phyloP scores from a whole-genome alignment of 2,888 invertebrate genomes.

The Agrochola litura region DNA sequence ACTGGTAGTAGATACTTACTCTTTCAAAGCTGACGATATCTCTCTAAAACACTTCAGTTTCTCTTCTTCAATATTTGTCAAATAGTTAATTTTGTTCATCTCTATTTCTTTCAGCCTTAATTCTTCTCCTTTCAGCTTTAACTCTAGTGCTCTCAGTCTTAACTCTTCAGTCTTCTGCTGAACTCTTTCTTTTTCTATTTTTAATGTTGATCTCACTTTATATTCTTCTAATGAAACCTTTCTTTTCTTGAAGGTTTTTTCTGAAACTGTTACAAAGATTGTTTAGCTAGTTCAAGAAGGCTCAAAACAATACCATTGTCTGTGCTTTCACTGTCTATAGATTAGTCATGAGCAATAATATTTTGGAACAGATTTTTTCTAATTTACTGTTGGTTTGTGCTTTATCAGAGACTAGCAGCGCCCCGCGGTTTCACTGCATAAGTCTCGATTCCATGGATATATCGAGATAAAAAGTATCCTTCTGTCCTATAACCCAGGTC shows the following conservation, averaged over 20 bases:
- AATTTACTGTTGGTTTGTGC: not conserved
- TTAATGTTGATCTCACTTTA: conserved; percentile 69
- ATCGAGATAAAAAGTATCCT: too few relatives aligned
- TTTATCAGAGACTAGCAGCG: not conserved
- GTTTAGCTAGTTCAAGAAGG: not conserved
- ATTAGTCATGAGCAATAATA: not conserved
- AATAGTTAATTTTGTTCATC: conserved; percentile 76
- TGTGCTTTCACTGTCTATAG: not conserved
- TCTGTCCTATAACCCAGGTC: too few relatives aligned
- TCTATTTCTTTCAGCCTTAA: conserved; percentile 74
- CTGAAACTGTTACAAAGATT: conserved; percentile 32
- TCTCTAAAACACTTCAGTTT: conserved; percentile 76
- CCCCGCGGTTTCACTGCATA: too few relatives aligned
- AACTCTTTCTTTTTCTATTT: conserved; percentile 71
- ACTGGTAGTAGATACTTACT: conserved; percentile 57
- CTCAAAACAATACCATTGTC: too few relatives aligned
- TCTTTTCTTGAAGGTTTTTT: conserved; percentile 59
- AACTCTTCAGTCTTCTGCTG: conserved; percentile 74
- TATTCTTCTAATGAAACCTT: conserved; percentile 69
- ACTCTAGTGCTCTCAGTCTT: conserved; percentile 73
- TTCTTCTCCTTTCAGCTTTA: conserved; percentile 76
- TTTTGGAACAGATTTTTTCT: not conserved
- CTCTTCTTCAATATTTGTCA: conserved; percentile 75
- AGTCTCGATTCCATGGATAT: too few relatives aligned
- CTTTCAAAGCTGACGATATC: conserved; percentile 73